A percentile compares a stretch with the other conserved stretches of the same genome.
These are phyloP conservation scores for Ceratosolen fusciceps DNA, from an alignment of 1,140 invertebrate genomes.

Conservation along the genomic window DNA sequence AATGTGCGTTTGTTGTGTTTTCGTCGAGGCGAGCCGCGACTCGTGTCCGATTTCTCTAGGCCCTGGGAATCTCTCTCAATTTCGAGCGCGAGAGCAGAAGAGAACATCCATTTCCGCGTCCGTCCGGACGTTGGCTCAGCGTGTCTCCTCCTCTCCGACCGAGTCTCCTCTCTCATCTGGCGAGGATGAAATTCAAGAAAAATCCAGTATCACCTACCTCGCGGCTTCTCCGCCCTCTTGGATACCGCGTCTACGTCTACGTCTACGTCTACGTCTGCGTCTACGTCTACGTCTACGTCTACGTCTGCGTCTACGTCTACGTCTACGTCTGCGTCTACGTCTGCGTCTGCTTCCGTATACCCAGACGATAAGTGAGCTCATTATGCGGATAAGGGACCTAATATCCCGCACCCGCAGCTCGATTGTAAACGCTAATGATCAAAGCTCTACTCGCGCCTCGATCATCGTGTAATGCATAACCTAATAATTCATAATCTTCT, in stretches of 20 bases:
- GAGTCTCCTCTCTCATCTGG: not conserved
- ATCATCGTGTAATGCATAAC: too few relatives aligned
- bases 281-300: not conserved
- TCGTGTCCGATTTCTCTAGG: conserved; percentile 29
- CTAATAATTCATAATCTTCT: too few relatives aligned
- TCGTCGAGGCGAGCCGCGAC: not conserved
- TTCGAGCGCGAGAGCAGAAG: not conserved
- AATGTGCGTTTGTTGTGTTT: conserved; percentile 12
- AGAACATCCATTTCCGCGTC: conserved; percentile 22
- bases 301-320: not conserved
- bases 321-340: not conserved
- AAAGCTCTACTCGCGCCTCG: too few relatives aligned
- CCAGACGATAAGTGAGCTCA: conserved; percentile 25
- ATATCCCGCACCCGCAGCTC: too few relatives aligned
- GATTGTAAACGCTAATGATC: too few relatives aligned
- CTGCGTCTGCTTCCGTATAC: conserved; percentile 26
- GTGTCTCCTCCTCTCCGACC: not conserved
- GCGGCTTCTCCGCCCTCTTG: not conserved
- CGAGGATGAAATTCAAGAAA: conserved; percentile 29
- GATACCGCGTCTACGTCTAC: not conserved
- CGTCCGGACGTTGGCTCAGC: conserved; percentile 20
- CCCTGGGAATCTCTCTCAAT: conserved; percentile 23
- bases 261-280: not conserved
- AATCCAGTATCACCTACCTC: conserved; percentile 6
- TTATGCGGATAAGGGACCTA: too few relatives aligned